Conservation (phyloP, 2,888 invertebrate species). For the Clostera curtula region DNA sequence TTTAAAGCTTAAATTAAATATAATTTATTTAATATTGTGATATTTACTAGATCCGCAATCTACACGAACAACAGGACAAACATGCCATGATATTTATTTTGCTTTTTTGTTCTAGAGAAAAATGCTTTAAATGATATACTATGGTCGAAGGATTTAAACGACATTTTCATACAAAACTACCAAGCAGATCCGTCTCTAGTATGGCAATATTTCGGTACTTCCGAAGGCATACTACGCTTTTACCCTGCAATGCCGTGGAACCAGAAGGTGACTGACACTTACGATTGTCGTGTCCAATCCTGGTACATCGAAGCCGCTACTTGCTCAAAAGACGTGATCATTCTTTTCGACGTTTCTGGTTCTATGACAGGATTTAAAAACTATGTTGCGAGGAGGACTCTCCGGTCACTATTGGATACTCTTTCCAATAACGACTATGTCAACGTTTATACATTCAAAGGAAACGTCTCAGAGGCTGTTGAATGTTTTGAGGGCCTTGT, state of each 20-base stretch:
- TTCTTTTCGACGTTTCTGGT: conserved; percentile 95
- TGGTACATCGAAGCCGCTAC: conserved; percentile 99
- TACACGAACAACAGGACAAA: too few relatives aligned
- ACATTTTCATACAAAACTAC: conserved; percentile 89
- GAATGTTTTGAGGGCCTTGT: conserved; percentile 91
- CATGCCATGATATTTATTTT: not conserved
- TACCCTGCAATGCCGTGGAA: conserved; percentile 90
- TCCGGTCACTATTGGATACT: conserved; percentile 92
- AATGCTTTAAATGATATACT: conserved; percentile 74
- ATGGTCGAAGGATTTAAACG: conserved; percentile 92
- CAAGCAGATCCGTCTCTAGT: conserved; percentile 90
- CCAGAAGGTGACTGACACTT: conserved; percentile 77
- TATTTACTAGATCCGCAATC: too few relatives aligned
- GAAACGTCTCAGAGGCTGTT: conserved; percentile 82
- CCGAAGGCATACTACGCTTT: conserved; percentile 92
- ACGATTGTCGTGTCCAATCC: conserved; percentile 93
- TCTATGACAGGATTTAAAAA: conserved; percentile 93
- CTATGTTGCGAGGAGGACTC: conserved; percentile 88
- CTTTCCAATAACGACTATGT: conserved; percentile 98
- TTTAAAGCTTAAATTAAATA: too few relatives aligned
- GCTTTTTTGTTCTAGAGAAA: conserved; percentile 40
- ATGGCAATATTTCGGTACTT: conserved; percentile 99
- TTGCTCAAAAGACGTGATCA: conserved; percentile 97
- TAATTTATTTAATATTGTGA: too few relatives aligned
- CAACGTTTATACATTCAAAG: conserved; percentile 90